Conservation (phyloP, 2,113 vertebrate species). For the Myocastor coypus region DNA sequence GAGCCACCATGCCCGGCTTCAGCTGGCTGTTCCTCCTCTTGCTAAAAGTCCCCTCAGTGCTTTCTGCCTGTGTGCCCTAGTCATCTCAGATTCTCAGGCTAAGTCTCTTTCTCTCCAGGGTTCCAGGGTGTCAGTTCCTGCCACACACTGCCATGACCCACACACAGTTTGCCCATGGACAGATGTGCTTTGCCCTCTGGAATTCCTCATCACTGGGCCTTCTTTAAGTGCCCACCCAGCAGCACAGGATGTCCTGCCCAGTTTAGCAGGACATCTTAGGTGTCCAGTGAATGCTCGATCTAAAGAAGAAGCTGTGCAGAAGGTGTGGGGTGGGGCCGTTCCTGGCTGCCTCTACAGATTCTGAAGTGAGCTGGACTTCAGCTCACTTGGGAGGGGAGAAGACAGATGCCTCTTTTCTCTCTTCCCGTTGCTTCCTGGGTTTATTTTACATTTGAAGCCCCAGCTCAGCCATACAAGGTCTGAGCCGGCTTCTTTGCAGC, state of each 20-base stretch:
- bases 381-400: not conserved
- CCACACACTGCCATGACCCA: rapidly evolving
- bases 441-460: constrained; percentile 40
- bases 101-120: not conserved
- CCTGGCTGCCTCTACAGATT: not conserved
- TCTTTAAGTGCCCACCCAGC: not conserved
- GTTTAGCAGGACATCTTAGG: not conserved
- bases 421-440: not conserved
- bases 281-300: not conserved
- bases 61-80: not conserved
- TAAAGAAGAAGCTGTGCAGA: not conserved
- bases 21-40: not conserved
- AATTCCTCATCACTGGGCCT: not conserved
- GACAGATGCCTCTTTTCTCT: not conserved
- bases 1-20: no score
- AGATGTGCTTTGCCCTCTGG: not conserved
- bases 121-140: not conserved
- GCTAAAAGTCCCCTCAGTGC: not conserved
- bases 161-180: not conserved
- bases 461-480: not conserved
- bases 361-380: not conserved
- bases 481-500: not conserved
- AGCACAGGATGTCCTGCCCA: not conserved
- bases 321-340: not conserved
- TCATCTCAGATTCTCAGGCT: not conserved